These are phyloP conservation scores for Chelonia mydas DNA, from an alignment of 2,797 vertebrate species.

Conservation along the genomic window DNA sequence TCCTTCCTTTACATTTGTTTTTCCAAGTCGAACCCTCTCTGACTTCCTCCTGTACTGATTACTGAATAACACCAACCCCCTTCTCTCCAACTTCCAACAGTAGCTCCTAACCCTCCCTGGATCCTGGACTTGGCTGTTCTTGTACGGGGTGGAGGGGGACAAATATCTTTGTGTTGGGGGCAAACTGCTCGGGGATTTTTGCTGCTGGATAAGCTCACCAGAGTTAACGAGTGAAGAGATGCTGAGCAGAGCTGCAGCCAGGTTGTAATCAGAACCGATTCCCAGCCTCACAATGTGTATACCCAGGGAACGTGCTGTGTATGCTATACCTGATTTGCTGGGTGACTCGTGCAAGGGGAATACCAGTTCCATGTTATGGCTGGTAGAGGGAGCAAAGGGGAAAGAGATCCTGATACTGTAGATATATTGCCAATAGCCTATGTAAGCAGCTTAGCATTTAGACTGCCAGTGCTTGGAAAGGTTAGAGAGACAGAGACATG, in stretches of 20 bases:
- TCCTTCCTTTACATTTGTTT: constrained; percentile 39
- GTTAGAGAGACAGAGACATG: background rate
- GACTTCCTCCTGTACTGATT: constrained; percentile 35
- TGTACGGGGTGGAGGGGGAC: background rate
- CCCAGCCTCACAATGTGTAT: background rate
- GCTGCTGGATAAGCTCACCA: background rate
- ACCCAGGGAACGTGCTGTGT: background rate
- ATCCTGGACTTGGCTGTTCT: constrained; percentile 30
- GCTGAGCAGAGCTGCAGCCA: background rate
- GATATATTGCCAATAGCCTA: constrained; percentile 1
- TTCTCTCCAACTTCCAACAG: constrained; percentile 22
- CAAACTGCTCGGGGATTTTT: background rate
- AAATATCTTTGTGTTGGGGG: background rate
- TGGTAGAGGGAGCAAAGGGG: background rate
- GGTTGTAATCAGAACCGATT: rapidly evolving
- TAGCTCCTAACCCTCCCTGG: constrained; percentile 44
- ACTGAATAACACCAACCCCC: constrained; percentile 16
- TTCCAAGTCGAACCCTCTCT: constrained; percentile 37
- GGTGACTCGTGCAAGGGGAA: background rate
- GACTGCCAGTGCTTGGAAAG: background rate
- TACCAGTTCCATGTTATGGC: rapidly evolving
- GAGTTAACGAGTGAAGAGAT: background rate
- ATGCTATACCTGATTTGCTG: rapidly evolving
- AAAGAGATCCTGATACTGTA: background rate
- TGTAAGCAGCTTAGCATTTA: constrained; percentile 60